Evolutionary conservation across 2,888 invertebrate genomes (phyloP).

Genomic region (Drosophila testacea): DNA sequence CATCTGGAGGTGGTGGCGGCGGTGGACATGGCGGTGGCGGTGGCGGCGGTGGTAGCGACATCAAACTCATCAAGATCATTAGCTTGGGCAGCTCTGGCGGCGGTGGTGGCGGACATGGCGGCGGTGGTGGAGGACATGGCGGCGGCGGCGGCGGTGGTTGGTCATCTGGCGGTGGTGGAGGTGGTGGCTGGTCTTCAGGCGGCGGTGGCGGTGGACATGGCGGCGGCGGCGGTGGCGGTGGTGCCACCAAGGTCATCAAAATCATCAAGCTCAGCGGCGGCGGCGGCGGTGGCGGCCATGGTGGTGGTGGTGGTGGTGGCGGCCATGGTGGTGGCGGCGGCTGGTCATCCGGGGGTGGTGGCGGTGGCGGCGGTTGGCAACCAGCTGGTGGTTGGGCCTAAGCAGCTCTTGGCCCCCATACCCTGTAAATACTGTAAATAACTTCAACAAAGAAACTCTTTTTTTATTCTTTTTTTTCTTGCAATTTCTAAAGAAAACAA

Average conservation of each 20-base stretch:
- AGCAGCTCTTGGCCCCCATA: constrained; percentile 3
- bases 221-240: constrained; percentile 55
- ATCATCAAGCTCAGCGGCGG: constrained; percentile 55
- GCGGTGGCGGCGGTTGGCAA: constrained; percentile 74
- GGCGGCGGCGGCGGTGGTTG: constrained; percentile 51
- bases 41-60: constrained; percentile 41
- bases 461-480: constrained; percentile 18
- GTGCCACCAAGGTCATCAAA: constrained; percentile 52
- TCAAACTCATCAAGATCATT: constrained; percentile 44
- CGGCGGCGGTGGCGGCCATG: constrained; percentile 51
- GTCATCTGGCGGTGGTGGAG: constrained; percentile 28
- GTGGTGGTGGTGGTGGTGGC: constrained; percentile 18
- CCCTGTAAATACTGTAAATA: constrained; percentile 75
- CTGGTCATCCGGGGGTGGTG: constrained; percentile 61
- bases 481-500: constrained; percentile 6
- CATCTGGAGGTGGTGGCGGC: constrained; percentile 26
- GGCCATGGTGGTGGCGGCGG: constrained; percentile 56
- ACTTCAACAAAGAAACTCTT: constrained; percentile 11
- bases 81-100: constrained; percentile 44
- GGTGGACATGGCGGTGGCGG: constrained; percentile 40
- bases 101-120: constrained; percentile 49
- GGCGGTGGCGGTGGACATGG: constrained; percentile 47
- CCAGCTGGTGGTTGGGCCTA: constrained; percentile 82
- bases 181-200: constrained; percentile 45
- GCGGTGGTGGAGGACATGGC: constrained; percentile 51